These are phyloP conservation scores for Caenorhabditis inopinata DNA, from an alignment of 1,140 invertebrate genomes.

Conservation along the genomic window DNA sequence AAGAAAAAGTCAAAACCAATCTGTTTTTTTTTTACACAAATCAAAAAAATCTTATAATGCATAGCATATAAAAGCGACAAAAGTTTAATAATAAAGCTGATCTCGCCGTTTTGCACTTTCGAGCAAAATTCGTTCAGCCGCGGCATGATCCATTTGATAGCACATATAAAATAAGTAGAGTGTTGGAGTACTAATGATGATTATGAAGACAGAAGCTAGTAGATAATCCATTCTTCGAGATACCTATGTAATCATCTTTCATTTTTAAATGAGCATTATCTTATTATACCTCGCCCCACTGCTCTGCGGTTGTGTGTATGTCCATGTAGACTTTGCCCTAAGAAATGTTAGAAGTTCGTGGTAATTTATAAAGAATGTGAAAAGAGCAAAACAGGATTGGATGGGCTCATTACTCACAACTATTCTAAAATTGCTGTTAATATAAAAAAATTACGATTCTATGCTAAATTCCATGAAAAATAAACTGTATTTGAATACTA, in stretches of 20 bases:
- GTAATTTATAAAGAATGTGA: too few species aligned
- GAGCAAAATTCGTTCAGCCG: neutral
- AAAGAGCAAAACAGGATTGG: too few species aligned
- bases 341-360: neutral
- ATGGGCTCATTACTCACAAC: too few species aligned
- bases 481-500: too few species aligned
- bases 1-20: too few species aligned
- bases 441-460: too few species aligned
- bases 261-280: neutral
- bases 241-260: neutral
- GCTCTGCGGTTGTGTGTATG: conserved; percentile 35
- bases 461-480: too few species aligned
- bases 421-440: too few species aligned
- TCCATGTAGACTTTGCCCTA: conserved; percentile 36
- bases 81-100: neutral
- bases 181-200: conserved; percentile 50
- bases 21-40: too few species aligned
- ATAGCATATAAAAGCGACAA: neutral
- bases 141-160: conserved; percentile 4
- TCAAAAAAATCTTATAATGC: too few species aligned
- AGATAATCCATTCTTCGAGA: conserved; percentile 47
- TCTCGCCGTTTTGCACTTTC: conserved; percentile 10
- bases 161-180: conserved; percentile 45
- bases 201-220: conserved; percentile 40
- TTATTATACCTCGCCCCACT: conserved; percentile 46